These are phyloP conservation scores for Choloepus hoffmanni DNA, from an alignment of 2,113 vertebrate species.

Conservation along the genomic window DNA sequence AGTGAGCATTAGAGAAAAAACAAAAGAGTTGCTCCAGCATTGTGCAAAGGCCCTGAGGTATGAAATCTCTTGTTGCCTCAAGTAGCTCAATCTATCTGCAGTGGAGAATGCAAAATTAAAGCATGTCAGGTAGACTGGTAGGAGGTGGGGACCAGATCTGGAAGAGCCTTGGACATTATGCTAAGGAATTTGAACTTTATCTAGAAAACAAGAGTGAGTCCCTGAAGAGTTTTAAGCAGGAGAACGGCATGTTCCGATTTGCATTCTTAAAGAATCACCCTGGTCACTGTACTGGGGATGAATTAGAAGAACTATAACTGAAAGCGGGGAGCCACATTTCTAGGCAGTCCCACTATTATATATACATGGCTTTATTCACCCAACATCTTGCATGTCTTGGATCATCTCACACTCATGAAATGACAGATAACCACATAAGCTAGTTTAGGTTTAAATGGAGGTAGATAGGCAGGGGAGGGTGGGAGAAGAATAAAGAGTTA, in stretches of 20 bases:
- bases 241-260: not conserved
- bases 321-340: not conserved
- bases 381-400: not conserved
- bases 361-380: not conserved
- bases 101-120: not conserved
- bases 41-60: not conserved
- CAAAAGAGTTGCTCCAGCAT: too few species aligned
- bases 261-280: not conserved
- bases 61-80: not conserved
- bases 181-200: not conserved
- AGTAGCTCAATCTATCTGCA: not conserved
- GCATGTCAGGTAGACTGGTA: not conserved
- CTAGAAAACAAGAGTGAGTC: not conserved
- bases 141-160: not conserved
- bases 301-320: not conserved
- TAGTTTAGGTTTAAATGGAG: not conserved
- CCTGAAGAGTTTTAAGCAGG: not conserved
- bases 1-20: not conserved
- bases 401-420: not conserved
- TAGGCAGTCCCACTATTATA: not conserved
- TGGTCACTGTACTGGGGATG: not conserved
- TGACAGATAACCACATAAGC: not conserved
- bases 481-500: not conserved
- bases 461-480: accelerated
- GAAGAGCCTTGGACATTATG: not conserved